Evolutionary conservation across 64 coral and sea anemone genomes (phyloP), one percentile per base, ranked within the genome.

Genomic region (Montipora sp.): DNA sequence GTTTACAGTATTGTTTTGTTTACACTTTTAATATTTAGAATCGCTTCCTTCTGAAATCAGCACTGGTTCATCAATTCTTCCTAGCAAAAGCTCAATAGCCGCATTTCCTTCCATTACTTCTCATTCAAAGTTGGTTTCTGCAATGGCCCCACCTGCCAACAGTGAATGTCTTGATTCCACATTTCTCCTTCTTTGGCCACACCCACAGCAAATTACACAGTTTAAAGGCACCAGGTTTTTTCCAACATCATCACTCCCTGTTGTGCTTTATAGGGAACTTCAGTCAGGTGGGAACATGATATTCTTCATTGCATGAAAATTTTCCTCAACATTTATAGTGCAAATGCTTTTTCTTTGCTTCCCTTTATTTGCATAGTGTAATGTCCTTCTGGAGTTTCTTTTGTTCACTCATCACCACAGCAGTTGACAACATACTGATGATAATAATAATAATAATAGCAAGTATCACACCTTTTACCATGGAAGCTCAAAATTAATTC

Each of bases 171-270:
- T 78, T 23, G 96, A 95, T 19, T 21, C 94, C 0, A 49, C 46
- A 19, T 90, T 98, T 69, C 77, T 80, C 8, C 82, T 44, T 4
- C 60, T 98, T 11, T 98, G 97, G 97, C 97, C 97, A 87, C 78
- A 89, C 72, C 97, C 97, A 73, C 97, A 98, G 75, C 80, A 90
- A 21, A 27, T 96, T 74, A 93, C 88, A 46, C 87, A 96, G 75
- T 69, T 94, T 44, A 96, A 92, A 78, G 97, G 97, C 12, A 57
- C 58, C 12, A 81, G 79, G 36, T 96, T 90, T 79, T 94, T 91
- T n/a, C 92, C 92, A 0, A 87, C 88, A 44, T 59, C 94, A 3
- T 90, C 71, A 15, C 78, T 98, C 69, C 79, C 92, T 47, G 61
- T 98, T 75, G 18, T 79, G 22, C 82, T 94, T 55, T 92, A 77